phyloP scores from a whole-genome alignment of 2,113 vertebrate species.

The Cygnus atratus region DNA sequence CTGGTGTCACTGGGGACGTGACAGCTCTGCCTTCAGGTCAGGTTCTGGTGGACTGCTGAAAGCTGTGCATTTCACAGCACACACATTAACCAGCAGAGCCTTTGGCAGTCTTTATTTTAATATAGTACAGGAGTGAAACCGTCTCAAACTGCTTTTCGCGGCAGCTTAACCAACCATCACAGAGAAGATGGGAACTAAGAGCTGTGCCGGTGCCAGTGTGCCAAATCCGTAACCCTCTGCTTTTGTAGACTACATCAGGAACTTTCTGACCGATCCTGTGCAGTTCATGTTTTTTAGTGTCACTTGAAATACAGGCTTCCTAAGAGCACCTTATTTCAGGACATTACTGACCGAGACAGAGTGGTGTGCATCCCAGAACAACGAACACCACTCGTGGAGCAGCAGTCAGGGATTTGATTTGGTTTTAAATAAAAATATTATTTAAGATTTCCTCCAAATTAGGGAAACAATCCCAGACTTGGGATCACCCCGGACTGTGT shows the following conservation, averaged over 20 bases:
- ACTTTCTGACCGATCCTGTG: too few relatives aligned
- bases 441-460: background rate
- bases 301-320: background rate
- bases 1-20: background rate
- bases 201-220: accelerated
- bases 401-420: background rate
- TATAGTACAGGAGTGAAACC: background rate
- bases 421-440: background rate
- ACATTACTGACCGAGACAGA: background rate
- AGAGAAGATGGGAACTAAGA: background rate
- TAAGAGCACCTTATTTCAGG: background rate
- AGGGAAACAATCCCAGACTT: background rate
- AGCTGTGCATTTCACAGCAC: accelerated
- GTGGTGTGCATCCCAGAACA: accelerated
- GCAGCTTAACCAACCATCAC: background rate
- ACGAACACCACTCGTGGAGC: background rate
- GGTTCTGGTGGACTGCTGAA: background rate
- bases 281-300: background rate
- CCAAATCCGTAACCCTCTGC: background rate
- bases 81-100: background rate
- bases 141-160: background rate
- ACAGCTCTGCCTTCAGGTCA: background rate
- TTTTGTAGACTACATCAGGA: background rate
- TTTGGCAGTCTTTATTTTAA: accelerated
- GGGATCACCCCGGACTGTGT: background rate